These are phyloP conservation scores for Pocota personata DNA, from an alignment of 2,888 invertebrate genomes.

Conservation along the genomic window DNA sequence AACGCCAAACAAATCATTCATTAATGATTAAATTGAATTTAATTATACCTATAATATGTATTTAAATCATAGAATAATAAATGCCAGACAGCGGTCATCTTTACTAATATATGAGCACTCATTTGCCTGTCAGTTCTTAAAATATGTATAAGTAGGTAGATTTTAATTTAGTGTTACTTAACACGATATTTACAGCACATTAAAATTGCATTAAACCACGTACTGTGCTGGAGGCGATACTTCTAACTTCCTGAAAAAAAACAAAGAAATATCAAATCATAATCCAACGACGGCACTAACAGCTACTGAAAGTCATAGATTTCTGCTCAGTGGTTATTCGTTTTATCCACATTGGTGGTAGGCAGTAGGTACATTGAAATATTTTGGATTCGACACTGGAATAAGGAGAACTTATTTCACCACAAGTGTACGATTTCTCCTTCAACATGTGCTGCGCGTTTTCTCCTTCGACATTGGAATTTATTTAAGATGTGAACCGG, in stretches of 20 bases:
- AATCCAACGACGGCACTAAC: constrained; percentile 6
- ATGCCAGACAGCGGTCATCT: background rate
- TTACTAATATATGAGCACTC: constrained; percentile 6
- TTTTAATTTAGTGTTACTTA: constrained; percentile 18
- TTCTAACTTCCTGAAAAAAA: background rate
- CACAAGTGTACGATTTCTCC: background rate
- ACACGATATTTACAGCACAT: constrained; percentile 29
- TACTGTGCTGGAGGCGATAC: background rate
- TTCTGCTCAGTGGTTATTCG: background rate
- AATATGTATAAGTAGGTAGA: constrained; percentile 33
- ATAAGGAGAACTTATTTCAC: constrained; percentile 18
- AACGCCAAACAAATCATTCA: constrained; percentile 2
- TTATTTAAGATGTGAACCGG: background rate
- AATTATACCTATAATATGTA: too few species aligned
- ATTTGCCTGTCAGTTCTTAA: constrained; percentile 12
- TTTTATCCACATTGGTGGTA: constrained; percentile 1
- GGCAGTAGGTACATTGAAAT: background rate
- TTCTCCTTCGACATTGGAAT: constrained; percentile 1
- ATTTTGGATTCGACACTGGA: background rate
- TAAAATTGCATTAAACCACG: constrained; percentile 20
- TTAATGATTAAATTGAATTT: constrained; percentile 8
- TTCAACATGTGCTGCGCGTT: constrained; percentile 10
- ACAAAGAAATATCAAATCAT: constrained; percentile 9
- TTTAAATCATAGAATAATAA: constrained; percentile 15
- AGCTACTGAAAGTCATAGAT: background rate